phyloP scores from a whole-genome alignment of 53 echinoderm and acorn worm genomes.

The Paelopatides confundens region DNA sequence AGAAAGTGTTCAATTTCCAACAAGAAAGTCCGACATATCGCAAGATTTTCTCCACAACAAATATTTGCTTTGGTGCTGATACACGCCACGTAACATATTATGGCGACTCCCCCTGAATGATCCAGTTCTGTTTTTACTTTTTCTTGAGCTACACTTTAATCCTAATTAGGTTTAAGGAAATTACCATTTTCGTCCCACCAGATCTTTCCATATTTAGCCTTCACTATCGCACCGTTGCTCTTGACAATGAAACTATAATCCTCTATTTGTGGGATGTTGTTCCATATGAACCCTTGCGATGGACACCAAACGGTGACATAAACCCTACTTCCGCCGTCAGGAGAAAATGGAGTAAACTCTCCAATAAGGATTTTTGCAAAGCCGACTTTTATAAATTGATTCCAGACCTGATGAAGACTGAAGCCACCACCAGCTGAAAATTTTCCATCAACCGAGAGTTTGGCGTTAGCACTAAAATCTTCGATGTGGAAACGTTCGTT shows the following conservation, averaged over 20 bases:
- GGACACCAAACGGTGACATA: conserved; percentile 5
- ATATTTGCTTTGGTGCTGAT: no score
- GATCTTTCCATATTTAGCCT: not conserved
- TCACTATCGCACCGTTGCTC: not conserved
- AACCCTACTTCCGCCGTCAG: not conserved
- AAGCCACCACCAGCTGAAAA: not conserved
- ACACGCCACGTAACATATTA: no score
- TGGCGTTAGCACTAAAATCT: not conserved
- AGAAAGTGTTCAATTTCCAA: no score
- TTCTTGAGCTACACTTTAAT: no score
- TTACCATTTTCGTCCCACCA: not conserved
- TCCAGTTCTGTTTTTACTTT: no score
- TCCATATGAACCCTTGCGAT: conserved; percentile 1
- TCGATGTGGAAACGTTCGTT: not conserved
- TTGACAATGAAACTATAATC: not conserved
- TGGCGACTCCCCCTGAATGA: no score
- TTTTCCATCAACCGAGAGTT: not conserved
- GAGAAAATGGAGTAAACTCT: not conserved
- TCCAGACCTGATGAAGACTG: not conserved
- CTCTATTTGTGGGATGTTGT: not conserved
- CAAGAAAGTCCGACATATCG: no score
- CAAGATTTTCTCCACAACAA: no score
- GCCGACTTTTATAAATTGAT: conserved; percentile 27
- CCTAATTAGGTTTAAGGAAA: no score
- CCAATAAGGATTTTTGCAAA: not conserved